A percentile compares a stretch with the other conserved stretches of the same genome.
Evolutionary conservation across 2,888 invertebrate species (phyloP).

Genomic region (Ecdyonurus torrentis): DNA sequence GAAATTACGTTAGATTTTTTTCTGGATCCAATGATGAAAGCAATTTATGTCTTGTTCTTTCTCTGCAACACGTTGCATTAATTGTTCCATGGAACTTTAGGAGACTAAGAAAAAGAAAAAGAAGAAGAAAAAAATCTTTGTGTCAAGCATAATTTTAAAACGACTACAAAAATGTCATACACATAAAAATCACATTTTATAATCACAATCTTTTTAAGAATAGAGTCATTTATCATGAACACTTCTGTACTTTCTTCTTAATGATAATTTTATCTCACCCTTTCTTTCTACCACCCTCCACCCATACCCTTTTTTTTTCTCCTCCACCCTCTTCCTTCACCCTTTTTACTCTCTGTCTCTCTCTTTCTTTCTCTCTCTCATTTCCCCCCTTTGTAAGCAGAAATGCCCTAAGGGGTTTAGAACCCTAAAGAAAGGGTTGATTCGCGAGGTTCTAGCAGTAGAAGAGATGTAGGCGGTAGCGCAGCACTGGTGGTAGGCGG

Average conservation of each 20-base stretch:
- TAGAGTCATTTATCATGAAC: slow-evolving; percentile 4
- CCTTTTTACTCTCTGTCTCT: not conserved
- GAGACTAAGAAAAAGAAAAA: too few relatives aligned
- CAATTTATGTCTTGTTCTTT: too few relatives aligned
- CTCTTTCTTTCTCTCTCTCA: not conserved
- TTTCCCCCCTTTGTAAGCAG: not conserved
- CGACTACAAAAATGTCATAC: not conserved
- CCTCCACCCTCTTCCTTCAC: not conserved
- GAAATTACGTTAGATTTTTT: too few relatives aligned
- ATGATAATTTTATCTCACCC: slow-evolving; percentile 4
- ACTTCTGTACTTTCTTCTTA: slow-evolving; percentile 3
- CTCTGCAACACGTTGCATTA: too few relatives aligned
- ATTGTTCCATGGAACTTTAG: too few relatives aligned
- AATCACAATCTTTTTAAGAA: not conserved
- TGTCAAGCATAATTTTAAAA: not conserved
- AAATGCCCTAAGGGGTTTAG: not conserved
- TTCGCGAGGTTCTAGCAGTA: not conserved
- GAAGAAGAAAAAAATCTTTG: too few relatives aligned
- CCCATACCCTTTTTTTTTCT: not conserved
- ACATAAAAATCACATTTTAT: not conserved
- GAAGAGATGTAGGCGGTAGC: not conserved
- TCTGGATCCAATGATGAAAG: too few relatives aligned
- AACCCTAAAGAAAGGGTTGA: not conserved
- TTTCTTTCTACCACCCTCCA: not conserved
- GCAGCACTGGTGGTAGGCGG: not conserved